Base-by-base conservation (phyloP, 2,113 vertebrate species). In the Phyllopteryx taeniolatus region DNA sequence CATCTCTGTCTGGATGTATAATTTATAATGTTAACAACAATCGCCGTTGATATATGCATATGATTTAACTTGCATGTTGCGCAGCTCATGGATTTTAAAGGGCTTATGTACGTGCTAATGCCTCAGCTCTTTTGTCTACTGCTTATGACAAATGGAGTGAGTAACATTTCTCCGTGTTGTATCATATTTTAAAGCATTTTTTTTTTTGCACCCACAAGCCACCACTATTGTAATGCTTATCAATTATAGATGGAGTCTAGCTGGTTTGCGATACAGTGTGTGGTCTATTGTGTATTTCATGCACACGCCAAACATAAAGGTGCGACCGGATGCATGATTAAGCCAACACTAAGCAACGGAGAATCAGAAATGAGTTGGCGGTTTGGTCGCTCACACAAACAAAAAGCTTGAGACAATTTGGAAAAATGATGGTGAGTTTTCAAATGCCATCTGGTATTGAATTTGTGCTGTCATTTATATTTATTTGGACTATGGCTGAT, bases 1-100 rank as follows among this genome's bases (percentile, higher is more conserved):
- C 86, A 84, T 87, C 80, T 86, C 77, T 82, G 77, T 84, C 83
- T 74, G 83, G 80, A 86, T 88, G 85, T 85, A 86, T 89, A 87
- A 90, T 89, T 90, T 84, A 90, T 91, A 79, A 86, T 79, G 82
- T 67, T 66, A 46, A 66, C 63, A 77, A 80, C 79, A 61, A 61
- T 79, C 79, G 79, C 79, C 75, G 84, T 84, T 83, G 83, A 84
- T 90, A 85, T 78, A 80, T 60, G 86, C 86, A 85, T 87, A 85
- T 88, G 81, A 86, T 90, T 87, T 76, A 87, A 87, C 75, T 87
- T 76, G 15, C 76, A 84, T 85, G 80, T 88, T 81, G 78, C 83
- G 81, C 84, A 66, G 80, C 84, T 87, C 84, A 85, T 91, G 85
- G 83, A 87, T 88, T 83, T 88, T 74, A 80, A 77, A 81, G 54